Evolutionary conservation across 2,113 vertebrate species (phyloP), one percentile per base, ranked within the genome.

Genomic region (Podiceps cristatus): DNA sequence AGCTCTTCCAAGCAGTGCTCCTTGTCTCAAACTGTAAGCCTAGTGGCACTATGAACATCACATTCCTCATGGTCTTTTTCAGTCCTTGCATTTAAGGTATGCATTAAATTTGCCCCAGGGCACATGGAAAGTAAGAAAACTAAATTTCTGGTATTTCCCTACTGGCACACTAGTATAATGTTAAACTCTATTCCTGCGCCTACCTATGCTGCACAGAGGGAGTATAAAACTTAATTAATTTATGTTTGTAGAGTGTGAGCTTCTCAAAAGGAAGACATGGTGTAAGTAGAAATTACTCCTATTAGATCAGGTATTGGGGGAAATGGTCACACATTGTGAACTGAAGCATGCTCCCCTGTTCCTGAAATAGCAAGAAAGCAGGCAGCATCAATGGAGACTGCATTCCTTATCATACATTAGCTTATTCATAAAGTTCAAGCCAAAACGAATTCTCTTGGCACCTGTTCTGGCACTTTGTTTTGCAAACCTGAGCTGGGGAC

Each of bases 201-300:
- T 94, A 88, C 47, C 49, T 79, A 29, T 82, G 71, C 62, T 9
- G 22, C 88, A 82, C 89, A 88, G 58, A 75, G 81, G 87, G 88
- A 96, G 35, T 81, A 87, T 66, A 87, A 96, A 84, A 66, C 82
- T 94, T 95, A 96, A 95, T 91, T 97, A 97, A 97, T 91, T 92
- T 80, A 66, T 75, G 44, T 74, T 97, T 96, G 72, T 52, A 60
- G 55, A 76, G 9, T 73, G 31, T 49, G 62, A 95, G 64, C 55
- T 90, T 95, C 73, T 90, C 59, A 87, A 40, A 80, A 86, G 90
- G 78, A 97, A 60, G n/a, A 52, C 58, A 96, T 4, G 7, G 58
- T 60, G 42, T 35, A 92, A 89, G 77, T 88, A 84, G 75, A 92
- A 94, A 96, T 80, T 86, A 90, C 53, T 82, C 60, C 52, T 91